Evolutionary conservation across 1,140 invertebrate genomes (phyloP), one percentile per base, ranked within the genome.

Genomic region (Drosophila nigrodunni): DNA sequence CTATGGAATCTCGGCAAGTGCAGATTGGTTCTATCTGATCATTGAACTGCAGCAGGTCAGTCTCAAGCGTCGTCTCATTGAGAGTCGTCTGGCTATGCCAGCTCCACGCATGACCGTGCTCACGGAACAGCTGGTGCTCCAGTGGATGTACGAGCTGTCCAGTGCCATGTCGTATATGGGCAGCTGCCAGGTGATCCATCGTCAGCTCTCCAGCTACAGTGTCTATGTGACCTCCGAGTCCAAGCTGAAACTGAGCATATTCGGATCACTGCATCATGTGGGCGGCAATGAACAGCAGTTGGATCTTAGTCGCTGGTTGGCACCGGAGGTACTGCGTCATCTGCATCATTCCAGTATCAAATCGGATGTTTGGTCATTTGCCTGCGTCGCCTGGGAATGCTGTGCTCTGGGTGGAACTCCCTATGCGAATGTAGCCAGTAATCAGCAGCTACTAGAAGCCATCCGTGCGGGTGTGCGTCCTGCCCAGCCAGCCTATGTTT

Each of bases 331-430:
- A 71, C 93, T 97, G 68, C 94, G 94, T 62, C 95, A 94, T 70
- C 94, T 94, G 77, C 94, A 94, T 30, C 94, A 94, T 41, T 95
- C 94, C 61, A 94, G 95, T 30, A 93, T 94, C 2, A 95, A 96
- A 79, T 96, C 95, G 67, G 96, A 97, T 86, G 94, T 97, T 3
- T 98, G 97, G 97, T 95, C 96, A 0, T 97, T 96, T 93, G 97
- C 95, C 3, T 94, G 96, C 62, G 87, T 97, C 7, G 91, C 97
- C 39, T 98, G 97, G 97, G 97, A 98, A 92, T 95, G 96, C 73
- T 94, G 96, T 58, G 95, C 96, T n/a, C 93, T 97, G 82, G 97
- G 97, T 41, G 96, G 95, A 1, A 97, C 97, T 7, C 96, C 96
- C 0, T 97, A 97, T 91, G 93, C 94, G 1, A 94, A 95, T 54